These are phyloP conservation scores for Pachycephus smyrnensis DNA, from an alignment of 2,888 invertebrate species.

Conservation along the genomic window DNA sequence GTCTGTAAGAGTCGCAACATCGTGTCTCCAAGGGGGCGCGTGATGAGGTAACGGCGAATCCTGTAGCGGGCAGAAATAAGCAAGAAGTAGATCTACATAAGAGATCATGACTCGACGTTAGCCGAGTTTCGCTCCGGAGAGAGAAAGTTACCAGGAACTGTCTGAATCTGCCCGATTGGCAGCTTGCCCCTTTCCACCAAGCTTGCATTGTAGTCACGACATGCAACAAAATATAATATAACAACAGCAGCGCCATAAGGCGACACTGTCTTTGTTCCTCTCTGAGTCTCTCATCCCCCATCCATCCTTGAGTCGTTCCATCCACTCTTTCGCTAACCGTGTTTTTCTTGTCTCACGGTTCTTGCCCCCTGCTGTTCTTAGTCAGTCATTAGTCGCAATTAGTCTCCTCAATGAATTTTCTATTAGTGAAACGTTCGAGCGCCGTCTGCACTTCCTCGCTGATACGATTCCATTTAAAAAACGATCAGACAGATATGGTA, in stretches of 20 bases:
- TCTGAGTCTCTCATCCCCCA: neutral
- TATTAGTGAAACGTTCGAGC: conserved; percentile 41
- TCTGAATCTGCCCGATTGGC: conserved; percentile 53
- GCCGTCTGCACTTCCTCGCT: neutral
- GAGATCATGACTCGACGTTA: conserved; percentile 59
- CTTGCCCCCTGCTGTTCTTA: conserved; percentile 19
- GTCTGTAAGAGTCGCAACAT: neutral
- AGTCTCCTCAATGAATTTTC: conserved; percentile 58
- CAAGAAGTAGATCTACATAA: conserved; percentile 47
- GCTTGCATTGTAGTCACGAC: conserved; percentile 53
- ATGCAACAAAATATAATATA: conserved; percentile 35
- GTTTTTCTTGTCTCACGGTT: conserved; percentile 19
- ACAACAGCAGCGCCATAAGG: conserved; percentile 41
- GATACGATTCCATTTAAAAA: neutral
- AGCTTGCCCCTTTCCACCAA: conserved; percentile 42
- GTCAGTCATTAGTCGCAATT: conserved; percentile 58
- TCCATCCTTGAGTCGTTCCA: neutral
- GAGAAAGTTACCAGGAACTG: conserved; percentile 55
- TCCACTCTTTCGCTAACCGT: neutral
- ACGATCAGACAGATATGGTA: neutral
- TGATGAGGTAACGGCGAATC: conserved; percentile 10
- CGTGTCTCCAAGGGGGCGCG: conserved; percentile 2
- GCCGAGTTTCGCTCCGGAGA: conserved; percentile 59
- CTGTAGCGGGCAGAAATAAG: conserved; percentile 1
- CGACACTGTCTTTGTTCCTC: conserved; percentile 36